Evolutionary conservation across 2,888 invertebrate species (phyloP), one percentile per base, ranked within the genome.

Genomic region (Lutraria lutraria): DNA sequence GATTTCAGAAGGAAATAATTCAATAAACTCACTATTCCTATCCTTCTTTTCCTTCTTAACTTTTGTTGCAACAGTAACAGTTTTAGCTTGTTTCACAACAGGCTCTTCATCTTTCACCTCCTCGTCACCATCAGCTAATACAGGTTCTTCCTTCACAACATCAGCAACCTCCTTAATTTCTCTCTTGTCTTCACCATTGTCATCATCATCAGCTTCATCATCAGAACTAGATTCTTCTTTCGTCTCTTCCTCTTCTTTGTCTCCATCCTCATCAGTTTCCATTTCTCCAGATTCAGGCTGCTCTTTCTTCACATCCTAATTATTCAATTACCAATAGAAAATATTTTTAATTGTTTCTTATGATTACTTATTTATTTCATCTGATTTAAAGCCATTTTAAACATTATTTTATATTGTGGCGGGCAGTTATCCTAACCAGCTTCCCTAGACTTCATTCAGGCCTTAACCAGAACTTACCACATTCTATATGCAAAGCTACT

Each of bases 261-360:
- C 92, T 31, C 93, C 94, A 29, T 93, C 93, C 85, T 87, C 88
- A 4, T 87, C 89, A 4, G 89, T 87, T 52, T 88, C 89, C 10
- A 83, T 85, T 13, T 92, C 90, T 29, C 85, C 88, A 53, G 89
- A 87, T n/a, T 90, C 90, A 76, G 76, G 15, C 53, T 87, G 87
- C 13, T 88, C 87, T 34, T 95, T 95, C 31, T 81, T 86, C 63
- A 94, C 92, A 87, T 93, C 93, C 56, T 92, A 72, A n/a, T 72
- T 80, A n/a, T n/a, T 16, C 10, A 13, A 68, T 4, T 52, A 52
- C 15, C 56, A 56, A 56, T 3, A 43, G 8, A 43, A 43, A 43
- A 4, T 43, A 43, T 4, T 43, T 43, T 43, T 43, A 4, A 43
- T 4, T 43, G 43, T 8, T 43, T 43, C n/a, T n/a, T n/a, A n/a